Evolutionary conservation across 2,888 invertebrate genomes (phyloP).

Genomic region (Drosophila cognata): DNA sequence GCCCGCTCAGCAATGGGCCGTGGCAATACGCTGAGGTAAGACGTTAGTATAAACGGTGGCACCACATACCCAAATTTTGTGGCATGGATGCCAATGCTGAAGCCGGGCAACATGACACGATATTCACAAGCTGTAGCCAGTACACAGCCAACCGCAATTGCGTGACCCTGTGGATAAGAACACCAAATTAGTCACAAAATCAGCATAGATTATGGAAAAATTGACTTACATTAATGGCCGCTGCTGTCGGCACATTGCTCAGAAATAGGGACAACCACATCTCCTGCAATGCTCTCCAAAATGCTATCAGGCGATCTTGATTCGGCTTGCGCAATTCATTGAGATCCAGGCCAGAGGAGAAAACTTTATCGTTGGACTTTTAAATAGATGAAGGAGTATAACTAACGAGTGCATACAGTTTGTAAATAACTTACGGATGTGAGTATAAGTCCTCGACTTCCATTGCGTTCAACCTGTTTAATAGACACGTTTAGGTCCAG

Average conservation of each 20-base stretch:
- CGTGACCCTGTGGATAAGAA: constrained; percentile 87
- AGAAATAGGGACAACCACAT: constrained; percentile 92
- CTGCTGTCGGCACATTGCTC: constrained; percentile 90
- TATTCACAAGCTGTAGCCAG: constrained; percentile 93
- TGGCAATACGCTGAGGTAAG: constrained; percentile 88
- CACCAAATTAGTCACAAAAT: neutral
- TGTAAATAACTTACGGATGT: constrained; percentile 88
- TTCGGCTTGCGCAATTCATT: constrained; percentile 94
- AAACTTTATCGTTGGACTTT: constrained; percentile 85
- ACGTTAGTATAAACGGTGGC: constrained; percentile 90
- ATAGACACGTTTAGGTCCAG: constrained; percentile 88
- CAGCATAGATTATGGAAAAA: neutral
- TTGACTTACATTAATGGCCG: constrained; percentile 91
- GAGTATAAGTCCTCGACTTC: constrained; percentile 90
- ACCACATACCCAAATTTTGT: constrained; percentile 93
- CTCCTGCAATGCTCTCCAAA: constrained; percentile 92
- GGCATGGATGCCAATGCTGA: constrained; percentile 94
- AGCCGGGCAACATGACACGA: constrained; percentile 92
- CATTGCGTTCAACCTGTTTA: constrained; percentile 87
- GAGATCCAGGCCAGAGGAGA: constrained; percentile 94
- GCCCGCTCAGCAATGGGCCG: constrained; percentile 90
- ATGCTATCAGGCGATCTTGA: constrained; percentile 88
- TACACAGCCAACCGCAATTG: constrained; percentile 94
- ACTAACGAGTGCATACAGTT: neutral
- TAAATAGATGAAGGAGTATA: neutral